Conservation (phyloP, 2,888 invertebrate genomes). For the Parnassius smintheus region DNA sequence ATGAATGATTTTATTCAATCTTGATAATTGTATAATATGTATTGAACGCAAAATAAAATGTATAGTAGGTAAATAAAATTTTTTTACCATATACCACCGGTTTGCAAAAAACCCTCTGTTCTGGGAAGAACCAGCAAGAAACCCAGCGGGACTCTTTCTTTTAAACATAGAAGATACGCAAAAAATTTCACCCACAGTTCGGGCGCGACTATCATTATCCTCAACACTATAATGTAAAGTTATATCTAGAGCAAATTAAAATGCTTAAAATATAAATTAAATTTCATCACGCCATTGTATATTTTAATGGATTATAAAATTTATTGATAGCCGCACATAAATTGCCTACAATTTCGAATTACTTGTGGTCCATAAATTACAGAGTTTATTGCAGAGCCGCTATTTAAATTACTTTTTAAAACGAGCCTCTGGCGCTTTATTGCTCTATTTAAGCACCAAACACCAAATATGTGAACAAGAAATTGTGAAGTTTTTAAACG, state of each 20-base stretch:
- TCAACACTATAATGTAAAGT: too few species aligned
- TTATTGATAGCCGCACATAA: conserved; percentile 16
- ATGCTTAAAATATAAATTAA: conserved; percentile 10
- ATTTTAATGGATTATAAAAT: conserved; percentile 10
- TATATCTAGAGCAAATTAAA: conserved; percentile 2
- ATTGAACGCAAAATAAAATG: too few species aligned
- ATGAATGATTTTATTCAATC: too few species aligned
- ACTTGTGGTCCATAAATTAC: conserved; percentile 12
- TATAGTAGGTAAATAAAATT: too few species aligned
- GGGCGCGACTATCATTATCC: too few species aligned
- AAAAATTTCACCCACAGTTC: too few species aligned
- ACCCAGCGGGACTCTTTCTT: too few species aligned
- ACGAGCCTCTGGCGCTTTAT: conserved; percentile 11
- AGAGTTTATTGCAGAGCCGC: conserved; percentile 1
- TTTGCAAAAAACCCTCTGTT: too few species aligned
- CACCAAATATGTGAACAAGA: neutral
- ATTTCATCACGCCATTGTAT: conserved; percentile 12
- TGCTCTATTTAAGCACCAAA: conserved; percentile 1
- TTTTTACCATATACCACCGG: too few species aligned
- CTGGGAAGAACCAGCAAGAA: too few species aligned
- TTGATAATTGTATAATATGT: too few species aligned
- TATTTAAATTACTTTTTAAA: conserved; percentile 13
- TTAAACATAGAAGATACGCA: too few species aligned
- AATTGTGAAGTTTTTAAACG: neutral
- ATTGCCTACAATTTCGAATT: conserved; percentile 6